Percentiles rank a stretch among this genome's conserved stretches.
These are phyloP conservation scores for Cyclopterus lumpus DNA, from an alignment of 2,797 vertebrate species.

Conservation along the genomic window DNA sequence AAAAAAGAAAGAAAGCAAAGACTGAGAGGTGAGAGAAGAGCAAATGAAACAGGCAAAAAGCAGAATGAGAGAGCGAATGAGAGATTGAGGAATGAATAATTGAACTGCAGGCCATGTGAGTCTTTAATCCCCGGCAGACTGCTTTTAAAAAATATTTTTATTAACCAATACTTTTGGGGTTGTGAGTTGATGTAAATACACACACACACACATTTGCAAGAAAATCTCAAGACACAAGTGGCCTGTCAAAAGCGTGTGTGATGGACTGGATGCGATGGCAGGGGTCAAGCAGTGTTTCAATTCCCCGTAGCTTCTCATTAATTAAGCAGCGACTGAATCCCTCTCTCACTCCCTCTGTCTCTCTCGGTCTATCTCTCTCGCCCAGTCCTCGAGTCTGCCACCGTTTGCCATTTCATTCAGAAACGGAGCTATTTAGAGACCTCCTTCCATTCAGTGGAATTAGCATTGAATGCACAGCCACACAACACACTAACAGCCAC, in stretches of 20 bases:
- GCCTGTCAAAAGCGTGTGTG: slow-evolving; percentile 24
- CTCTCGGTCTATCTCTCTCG: slow-evolving; percentile 12
- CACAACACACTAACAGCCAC: neutral
- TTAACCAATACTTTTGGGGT: neutral
- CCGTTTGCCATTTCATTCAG: slow-evolving; percentile 62
- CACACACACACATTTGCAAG: neutral
- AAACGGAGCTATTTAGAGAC: slow-evolving; percentile 40
- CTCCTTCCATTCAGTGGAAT: slow-evolving; percentile 51
- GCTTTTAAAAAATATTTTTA: neutral
- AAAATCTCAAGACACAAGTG: neutral
- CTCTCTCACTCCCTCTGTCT: slow-evolving; percentile 19
- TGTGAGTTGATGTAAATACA: neutral
- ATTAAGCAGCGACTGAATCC: slow-evolving; percentile 42
- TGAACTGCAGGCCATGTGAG: slow-evolving; percentile 40
- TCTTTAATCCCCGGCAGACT: slow-evolving; percentile 9
- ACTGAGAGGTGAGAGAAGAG: slow-evolving; percentile 15
- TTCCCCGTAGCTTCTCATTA: slow-evolving; percentile 52
- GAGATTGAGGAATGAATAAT: slow-evolving; percentile 52
- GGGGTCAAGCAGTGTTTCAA: slow-evolving; percentile 52
- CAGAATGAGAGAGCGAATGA: neutral
- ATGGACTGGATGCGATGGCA: slow-evolving; percentile 17
- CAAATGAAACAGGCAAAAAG: slow-evolving; percentile 33
- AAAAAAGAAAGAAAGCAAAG: neutral
- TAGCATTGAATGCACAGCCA: slow-evolving; percentile 15
- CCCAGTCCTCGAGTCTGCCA: slow-evolving; percentile 15